phyloP scores from a whole-genome alignment of 2,888 invertebrate genomes.

The Eustalomyia histrio region DNA sequence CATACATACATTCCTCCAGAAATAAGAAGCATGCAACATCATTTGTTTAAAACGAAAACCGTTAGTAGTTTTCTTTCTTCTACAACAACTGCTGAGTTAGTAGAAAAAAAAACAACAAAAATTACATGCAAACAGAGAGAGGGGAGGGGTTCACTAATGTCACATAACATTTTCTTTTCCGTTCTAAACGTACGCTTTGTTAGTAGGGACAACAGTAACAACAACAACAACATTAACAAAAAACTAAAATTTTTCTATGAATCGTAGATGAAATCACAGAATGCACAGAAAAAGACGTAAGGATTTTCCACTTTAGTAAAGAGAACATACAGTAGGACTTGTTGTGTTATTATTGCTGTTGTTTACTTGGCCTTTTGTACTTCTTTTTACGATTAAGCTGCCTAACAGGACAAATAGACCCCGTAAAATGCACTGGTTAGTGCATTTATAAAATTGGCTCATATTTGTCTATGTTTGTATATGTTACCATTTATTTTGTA shows the following conservation, averaged over 20 bases:
- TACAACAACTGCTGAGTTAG: background rate
- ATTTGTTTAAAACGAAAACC: conserved; percentile 20
- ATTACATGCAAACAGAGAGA: background rate
- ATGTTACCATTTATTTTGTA: background rate
- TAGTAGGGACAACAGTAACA: conserved; percentile 6
- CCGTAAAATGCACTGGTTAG: conserved; percentile 55
- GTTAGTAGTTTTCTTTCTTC: conserved; percentile 4
- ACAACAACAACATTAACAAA: no score
- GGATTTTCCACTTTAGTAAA: conserved; percentile 55
- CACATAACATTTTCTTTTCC: conserved; percentile 57
- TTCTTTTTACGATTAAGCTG: conserved; percentile 42
- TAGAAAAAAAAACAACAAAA: background rate
- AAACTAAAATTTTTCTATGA: conserved; percentile 71
- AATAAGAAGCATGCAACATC: conserved; percentile 7
- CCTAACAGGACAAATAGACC: conserved; percentile 33
- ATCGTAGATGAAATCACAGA: conserved; percentile 77
- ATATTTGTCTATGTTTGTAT: conserved; percentile 16
- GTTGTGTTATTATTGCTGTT: background rate
- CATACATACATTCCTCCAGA: background rate
- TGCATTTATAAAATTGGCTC: conserved; percentile 57
- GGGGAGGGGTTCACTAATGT: conserved; percentile 43
- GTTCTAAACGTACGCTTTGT: conserved; percentile 35
- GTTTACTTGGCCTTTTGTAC: conserved; percentile 45
- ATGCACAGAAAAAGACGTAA: conserved; percentile 47
- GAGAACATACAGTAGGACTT: background rate